Evolutionary conservation across 2,797 vertebrate species (phyloP).

Genomic region (Myotis findleyi): DNA sequence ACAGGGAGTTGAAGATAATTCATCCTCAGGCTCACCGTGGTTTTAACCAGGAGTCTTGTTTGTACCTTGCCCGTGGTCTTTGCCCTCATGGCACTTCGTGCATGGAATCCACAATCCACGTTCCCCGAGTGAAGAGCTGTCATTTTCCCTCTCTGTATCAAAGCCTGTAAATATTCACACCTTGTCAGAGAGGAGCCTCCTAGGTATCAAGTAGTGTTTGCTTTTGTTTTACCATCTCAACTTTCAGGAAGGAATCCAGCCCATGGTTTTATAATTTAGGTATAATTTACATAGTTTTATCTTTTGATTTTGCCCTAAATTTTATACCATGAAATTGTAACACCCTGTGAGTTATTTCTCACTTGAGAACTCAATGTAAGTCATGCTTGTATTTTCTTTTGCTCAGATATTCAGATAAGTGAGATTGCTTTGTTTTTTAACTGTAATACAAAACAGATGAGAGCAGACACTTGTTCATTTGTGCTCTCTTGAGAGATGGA

Average conservation of each 20-base stretch:
- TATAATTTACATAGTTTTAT: not conserved
- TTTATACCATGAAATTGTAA: not conserved
- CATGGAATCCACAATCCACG: not conserved
- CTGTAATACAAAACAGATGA: not conserved
- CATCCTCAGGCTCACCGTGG: not conserved
- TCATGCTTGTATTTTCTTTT: not conserved
- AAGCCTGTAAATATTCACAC: not conserved
- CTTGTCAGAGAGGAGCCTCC: not conserved
- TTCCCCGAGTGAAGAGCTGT: not conserved
- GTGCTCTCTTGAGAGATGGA: slow-evolving; percentile 22
- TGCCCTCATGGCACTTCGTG: not conserved
- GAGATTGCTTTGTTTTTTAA: not conserved
- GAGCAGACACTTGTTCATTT: not conserved
- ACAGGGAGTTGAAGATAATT: not conserved
- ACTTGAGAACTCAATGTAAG: not conserved
- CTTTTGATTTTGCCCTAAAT: not conserved
- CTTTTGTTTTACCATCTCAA: not conserved
- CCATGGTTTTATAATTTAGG: not conserved
- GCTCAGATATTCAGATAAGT: not conserved
- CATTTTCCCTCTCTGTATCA: not conserved
- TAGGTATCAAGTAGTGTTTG: not conserved
- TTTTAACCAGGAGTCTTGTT: not conserved
- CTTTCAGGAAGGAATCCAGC: slow-evolving; percentile 21
- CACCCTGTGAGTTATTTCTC: not conserved
- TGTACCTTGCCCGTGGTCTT: not conserved